Evolutionary conservation across 2,888 invertebrate genomes (phyloP), one percentile per base, ranked within the genome.

Genomic region (Tachina grossa): DNA sequence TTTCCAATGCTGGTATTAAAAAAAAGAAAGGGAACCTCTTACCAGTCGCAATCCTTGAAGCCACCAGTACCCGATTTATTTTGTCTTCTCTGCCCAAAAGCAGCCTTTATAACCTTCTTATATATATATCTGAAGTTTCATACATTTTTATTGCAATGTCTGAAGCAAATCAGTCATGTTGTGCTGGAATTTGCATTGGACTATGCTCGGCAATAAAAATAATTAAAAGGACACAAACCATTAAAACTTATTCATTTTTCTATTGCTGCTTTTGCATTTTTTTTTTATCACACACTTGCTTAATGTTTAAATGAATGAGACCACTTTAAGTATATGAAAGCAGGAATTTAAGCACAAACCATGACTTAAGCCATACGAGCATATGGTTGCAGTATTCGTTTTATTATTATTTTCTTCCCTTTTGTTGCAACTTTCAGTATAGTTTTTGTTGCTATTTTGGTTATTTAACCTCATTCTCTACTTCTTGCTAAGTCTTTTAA

Each of bases 401-500:
- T 61, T 78, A 75, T 69, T 74, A 14, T 71, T 79, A 22, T 53
- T 63, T 69, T 69, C 16, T 57, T 69, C 45, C 13, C 10, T 66
- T 14, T 47, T 57, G 49, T 51, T 19, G 19, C 22, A 49, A 9
- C 3, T 63, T 53, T 31, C 8, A 14, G 45, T 51, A 2, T 22
- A 41, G 47, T 53, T 66, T 57, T 59, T 57, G 57, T 13, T 39
- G 31, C 69, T 51, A 9, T 68, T 57, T 75, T 66, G 11, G 45
- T 61, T 68, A 63, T 75, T 79, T 71, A 59, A 47, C 45, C 66
- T 68, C 72, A 39, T 45, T 65, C 31, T 57, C 9, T 51, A 19
- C 10, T 19, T 80, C 14, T 53, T 66, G 31, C 45, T 51, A 74
- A 78, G 81, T 78, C 81, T 75, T 82, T 85, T 85, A 78, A 85